Evolutionary conservation across 1,140 invertebrate genomes (phyloP).

Genomic region (Rhopalosiphum maidis): DNA sequence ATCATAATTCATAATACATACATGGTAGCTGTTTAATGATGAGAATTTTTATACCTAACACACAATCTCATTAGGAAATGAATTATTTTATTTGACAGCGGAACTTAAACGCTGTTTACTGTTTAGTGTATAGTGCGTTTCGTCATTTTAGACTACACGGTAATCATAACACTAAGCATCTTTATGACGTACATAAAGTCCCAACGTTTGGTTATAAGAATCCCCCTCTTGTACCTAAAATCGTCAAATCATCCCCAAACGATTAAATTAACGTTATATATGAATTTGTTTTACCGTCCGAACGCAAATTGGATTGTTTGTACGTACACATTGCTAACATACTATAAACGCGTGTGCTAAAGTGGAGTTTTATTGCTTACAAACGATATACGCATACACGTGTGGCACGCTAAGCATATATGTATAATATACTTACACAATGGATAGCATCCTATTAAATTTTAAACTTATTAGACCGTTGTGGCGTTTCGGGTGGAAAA

Average conservation of each 20-base stretch:
- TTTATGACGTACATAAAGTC: neutral
- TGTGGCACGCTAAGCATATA: neutral
- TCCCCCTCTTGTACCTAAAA: neutral
- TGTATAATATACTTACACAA: neutral
- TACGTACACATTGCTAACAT: neutral
- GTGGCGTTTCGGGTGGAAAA: neutral
- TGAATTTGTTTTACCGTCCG: slow-evolving; percentile 27
- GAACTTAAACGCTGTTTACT: slow-evolving; percentile 10
- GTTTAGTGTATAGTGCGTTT: neutral
- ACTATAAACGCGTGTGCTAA: neutral
- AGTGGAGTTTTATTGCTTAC: slow-evolving; percentile 3
- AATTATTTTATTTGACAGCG: slow-evolving; percentile 24
- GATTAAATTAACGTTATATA: neutral
- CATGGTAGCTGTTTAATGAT: slow-evolving; percentile 5
- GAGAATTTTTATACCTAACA: slow-evolving; percentile 3
- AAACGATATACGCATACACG: neutral
- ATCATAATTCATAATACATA: neutral
- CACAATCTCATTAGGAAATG: slow-evolving; percentile 18
- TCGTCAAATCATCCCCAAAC: slow-evolving; percentile 25
- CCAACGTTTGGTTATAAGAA: neutral
- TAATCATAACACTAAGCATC: neutral
- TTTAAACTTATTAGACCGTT: neutral
- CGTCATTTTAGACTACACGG: neutral
- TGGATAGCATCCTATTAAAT: neutral
- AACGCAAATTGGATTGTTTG: slow-evolving; percentile 10